These are phyloP conservation scores for Lates calcarifer DNA, from an alignment of 2,113 vertebrate genomes.

Conservation along the genomic window DNA sequence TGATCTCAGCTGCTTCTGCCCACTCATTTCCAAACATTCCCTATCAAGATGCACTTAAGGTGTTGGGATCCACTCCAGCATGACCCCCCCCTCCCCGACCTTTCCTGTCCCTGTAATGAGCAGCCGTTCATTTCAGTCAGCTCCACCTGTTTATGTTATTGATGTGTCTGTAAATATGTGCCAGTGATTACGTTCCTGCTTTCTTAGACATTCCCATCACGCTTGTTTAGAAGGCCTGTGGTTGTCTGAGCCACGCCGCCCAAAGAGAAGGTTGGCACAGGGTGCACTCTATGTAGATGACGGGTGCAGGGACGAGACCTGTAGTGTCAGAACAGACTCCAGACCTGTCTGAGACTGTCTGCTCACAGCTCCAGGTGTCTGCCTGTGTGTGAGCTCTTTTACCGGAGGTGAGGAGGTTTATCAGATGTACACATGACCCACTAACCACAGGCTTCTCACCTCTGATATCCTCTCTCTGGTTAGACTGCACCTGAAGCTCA, in stretches of 20 bases:
- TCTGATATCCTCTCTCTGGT: neutral
- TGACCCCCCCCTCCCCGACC: neutral
- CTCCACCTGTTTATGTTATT: constrained; percentile 19
- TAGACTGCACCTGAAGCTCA: neutral
- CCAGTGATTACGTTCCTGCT: constrained; percentile 45
- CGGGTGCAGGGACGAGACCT: neutral
- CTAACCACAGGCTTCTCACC: neutral
- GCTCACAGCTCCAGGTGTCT: neutral
- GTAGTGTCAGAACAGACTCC: constrained; percentile 15
- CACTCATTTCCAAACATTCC: constrained; percentile 53
- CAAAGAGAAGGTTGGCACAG: neutral
- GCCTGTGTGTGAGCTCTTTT: neutral
- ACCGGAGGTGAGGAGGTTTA: neutral
- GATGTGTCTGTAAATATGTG: constrained; percentile 56
- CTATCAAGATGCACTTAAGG: constrained; percentile 26
- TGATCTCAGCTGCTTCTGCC: neutral
- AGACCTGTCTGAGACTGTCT: neutral
- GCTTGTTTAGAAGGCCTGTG: neutral
- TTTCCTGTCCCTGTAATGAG: neutral
- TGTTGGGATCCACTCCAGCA: constrained; percentile 6
- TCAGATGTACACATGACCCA: neutral
- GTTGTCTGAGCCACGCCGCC: neutral
- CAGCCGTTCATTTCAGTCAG: constrained; percentile 11
- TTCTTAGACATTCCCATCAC: constrained; percentile 71
- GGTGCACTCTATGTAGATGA: constrained; percentile 1